A percentile compares a stretch with the other conserved stretches of the same genome.
Evolutionary conservation across 2,888 invertebrate species (phyloP).

Genomic region (Syrista parreyssii): DNA sequence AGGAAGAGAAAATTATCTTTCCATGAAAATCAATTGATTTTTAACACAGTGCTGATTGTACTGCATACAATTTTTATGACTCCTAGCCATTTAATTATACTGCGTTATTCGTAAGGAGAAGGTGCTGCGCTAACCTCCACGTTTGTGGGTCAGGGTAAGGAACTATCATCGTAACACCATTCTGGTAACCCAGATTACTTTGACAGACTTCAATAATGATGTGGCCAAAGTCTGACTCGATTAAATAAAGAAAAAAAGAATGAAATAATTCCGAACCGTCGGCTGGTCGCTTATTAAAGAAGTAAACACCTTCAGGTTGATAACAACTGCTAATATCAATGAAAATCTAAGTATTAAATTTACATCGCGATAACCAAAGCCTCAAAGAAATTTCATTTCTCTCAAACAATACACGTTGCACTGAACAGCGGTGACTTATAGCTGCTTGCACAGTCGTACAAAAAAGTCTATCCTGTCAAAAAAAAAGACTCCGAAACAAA

Average conservation of each 20-base stretch:
- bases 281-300: neutral
- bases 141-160: constrained; percentile 19
- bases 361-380: neutral
- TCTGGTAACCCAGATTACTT: neutral
- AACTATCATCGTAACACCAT: constrained; percentile 8
- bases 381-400: neutral
- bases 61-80: neutral
- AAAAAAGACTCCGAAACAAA: neutral
- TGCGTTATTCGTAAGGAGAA: constrained; percentile 7
- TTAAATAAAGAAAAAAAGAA: neutral
- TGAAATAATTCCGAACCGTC: neutral
- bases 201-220: neutral
- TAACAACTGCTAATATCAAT: neutral
- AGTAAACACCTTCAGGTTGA: neutral
- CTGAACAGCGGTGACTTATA: neutral
- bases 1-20: neutral
- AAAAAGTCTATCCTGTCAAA: neutral
- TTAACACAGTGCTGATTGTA: neutral
- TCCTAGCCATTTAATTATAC: neutral
- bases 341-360: neutral
- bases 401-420: neutral
- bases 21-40: neutral
- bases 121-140: constrained; percentile 9
- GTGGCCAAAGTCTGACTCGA: neutral
- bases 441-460: neutral